Evolutionary conservation across 2,888 invertebrate genomes (phyloP), one percentile per base, ranked within the genome.

Genomic region (Muschampia plurimacula): DNA sequence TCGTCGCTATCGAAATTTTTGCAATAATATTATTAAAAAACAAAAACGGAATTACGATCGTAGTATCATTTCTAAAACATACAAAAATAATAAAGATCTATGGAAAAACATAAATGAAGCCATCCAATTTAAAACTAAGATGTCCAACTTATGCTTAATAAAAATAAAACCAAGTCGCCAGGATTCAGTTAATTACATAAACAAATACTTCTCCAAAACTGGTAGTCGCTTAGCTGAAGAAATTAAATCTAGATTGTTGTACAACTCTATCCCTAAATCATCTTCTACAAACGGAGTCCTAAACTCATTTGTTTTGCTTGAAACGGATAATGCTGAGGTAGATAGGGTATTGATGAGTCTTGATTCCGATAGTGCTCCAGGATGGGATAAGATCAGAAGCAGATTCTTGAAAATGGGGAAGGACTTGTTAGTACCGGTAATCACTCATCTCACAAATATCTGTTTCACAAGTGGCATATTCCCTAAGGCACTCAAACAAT

Each of bases 51-150:
- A 9, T 22, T 22, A 55, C 9, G 55, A 55, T 8, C 55, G 55
- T 55, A 22, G 9, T 46, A 22, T 55, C 2, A 22, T 55, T 55
- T 22, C 9, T 22, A 55, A 55, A 15, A 55, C 46, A 13, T 46
- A 7, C 13, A 55, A 22, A 22, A 55, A 55, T 22, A 15, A 15
- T 22, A 55, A 55, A 55, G 55, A 22, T 22, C 55, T 55, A 9
- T 55, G 55, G 55, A 55, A 55, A 22, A 55, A 15, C 55, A 55
- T 55, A 15, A 55, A 55, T 9, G 22, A 22, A 55, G 55, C 55
- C 22, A 22, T 10, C 2, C 15, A 55, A 55, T 55, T 22, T 55
- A 55, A 55, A 55, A 55, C 55, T 55, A 22, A 46, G 46, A 13
- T 46, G 46, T 46, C 46, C 13, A 46, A 46, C 46, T 46, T 13